phyloP scores from a whole-genome alignment of 2,113 vertebrate genomes.

The Rattus rattus region DNA sequence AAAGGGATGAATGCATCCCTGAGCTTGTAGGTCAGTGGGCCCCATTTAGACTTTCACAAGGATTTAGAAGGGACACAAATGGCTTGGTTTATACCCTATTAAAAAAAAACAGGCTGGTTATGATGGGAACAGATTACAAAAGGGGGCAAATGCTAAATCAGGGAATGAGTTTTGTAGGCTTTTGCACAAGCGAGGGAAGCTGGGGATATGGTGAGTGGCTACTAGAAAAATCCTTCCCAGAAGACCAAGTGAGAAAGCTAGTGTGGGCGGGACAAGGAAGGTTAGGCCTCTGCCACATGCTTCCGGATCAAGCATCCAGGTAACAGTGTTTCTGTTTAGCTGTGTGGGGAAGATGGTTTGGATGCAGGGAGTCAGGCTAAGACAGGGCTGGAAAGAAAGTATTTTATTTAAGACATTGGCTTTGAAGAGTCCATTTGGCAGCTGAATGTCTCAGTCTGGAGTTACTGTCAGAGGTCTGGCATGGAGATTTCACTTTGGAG shows the following conservation, averaged over 20 bases:
- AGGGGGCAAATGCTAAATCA: not conserved
- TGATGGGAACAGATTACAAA: not conserved
- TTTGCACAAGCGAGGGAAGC: not conserved
- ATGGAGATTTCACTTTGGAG: constrained; percentile 37
- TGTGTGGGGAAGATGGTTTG: not conserved
- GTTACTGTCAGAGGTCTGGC: constrained; percentile 45
- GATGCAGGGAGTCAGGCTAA: not conserved
- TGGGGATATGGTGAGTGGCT: not conserved
- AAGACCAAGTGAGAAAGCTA: not conserved
- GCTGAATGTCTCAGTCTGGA: not conserved
- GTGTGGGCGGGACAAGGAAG: not conserved
- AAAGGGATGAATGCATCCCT: not conserved
- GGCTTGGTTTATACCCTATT: not conserved
- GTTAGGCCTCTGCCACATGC: not conserved
- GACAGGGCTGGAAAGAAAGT: not conserved
- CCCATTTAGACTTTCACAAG: not conserved
- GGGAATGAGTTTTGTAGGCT: not conserved
- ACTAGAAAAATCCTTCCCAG: not conserved
- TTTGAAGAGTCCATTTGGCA: not conserved
- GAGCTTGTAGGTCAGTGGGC: not conserved
- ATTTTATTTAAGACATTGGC: not conserved
- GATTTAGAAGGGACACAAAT: not conserved
- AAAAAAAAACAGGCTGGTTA: not conserved
- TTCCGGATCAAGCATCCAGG: not conserved
- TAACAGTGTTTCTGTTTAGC: not conserved